A percentile compares a stretch with the other conserved stretches of the same genome.
phyloP scores from a whole-genome alignment of 1,140 invertebrate species.

The Drosophila nasuta region DNA sequence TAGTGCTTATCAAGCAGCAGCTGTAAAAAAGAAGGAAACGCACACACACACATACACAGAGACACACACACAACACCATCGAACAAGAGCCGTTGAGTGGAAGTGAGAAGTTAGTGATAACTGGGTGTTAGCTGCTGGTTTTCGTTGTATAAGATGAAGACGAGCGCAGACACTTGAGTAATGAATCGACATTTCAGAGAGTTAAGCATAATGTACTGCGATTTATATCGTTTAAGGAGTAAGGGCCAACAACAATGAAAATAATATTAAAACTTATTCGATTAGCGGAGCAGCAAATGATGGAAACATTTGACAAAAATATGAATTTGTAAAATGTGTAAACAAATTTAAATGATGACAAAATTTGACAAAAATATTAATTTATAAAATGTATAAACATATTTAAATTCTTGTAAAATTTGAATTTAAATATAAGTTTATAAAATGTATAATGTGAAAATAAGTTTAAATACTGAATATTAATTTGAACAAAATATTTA shows the following conservation, averaged over 20 bases:
- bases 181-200: conserved; percentile 34
- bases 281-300: neutral
- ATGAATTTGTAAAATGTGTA: no score
- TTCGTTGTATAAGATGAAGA: conserved; percentile 28
- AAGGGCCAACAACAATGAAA: neutral
- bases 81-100: conserved; percentile 15
- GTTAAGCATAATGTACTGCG: conserved; percentile 26
- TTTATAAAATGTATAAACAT: no score
- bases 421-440: no score
- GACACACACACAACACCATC: neutral
- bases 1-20: conserved; percentile 66
- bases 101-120: conserved; percentile 41
- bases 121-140: conserved; percentile 37
- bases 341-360: no score
- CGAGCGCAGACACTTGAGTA: conserved; percentile 18
- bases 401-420: no score
- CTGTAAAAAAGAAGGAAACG: conserved; percentile 29
- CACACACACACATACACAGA: neutral
- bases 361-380: no score
- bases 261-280: conserved; percentile 1
- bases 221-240: conserved; percentile 33
- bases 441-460: no score
- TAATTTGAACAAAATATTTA: no score
- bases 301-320: neutral
- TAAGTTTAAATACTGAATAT: no score